A percentile compares a stretch with the other conserved stretches of the same genome.
Conservation (phyloP, 2,888 invertebrate species). For the Synanthedon myopaeformis region DNA sequence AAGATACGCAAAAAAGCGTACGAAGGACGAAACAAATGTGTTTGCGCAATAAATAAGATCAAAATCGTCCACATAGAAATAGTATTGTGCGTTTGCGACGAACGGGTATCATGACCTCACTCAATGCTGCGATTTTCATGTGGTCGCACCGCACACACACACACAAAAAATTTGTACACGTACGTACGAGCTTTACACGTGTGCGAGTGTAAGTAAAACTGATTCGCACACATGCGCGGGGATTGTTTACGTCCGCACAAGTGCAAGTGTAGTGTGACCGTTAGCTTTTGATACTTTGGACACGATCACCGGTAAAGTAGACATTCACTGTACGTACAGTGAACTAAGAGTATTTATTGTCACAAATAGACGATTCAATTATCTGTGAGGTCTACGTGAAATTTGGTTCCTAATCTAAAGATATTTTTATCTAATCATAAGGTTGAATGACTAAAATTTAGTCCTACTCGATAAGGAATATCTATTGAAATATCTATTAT, state of each 20-base stretch:
- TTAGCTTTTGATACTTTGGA: neutral
- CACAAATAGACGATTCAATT: no score
- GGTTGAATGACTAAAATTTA: no score
- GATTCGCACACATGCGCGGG: neutral
- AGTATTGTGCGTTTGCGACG: neutral
- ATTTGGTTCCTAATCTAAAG: no score
- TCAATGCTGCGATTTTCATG: neutral
- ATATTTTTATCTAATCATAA: no score
- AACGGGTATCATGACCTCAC: neutral
- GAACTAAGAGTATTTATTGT: no score
- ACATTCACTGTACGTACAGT: no score
- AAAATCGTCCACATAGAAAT: neutral
- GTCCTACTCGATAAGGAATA: no score
- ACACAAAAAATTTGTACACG: neutral
- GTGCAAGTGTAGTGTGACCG: neutral
- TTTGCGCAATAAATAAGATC: neutral
- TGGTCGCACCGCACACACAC: neutral
- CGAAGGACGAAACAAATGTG: no score
- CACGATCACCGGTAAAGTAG: no score
- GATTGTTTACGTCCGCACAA: slow-evolving; percentile 1
- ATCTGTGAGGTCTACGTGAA: no score
- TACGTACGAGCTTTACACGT: neutral
- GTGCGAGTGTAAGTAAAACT: neutral
- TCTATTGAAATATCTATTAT: no score
- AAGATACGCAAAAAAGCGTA: no score